phyloP scores from a whole-genome alignment of 2,797 vertebrate species.

The Sebastes itinus region DNA sequence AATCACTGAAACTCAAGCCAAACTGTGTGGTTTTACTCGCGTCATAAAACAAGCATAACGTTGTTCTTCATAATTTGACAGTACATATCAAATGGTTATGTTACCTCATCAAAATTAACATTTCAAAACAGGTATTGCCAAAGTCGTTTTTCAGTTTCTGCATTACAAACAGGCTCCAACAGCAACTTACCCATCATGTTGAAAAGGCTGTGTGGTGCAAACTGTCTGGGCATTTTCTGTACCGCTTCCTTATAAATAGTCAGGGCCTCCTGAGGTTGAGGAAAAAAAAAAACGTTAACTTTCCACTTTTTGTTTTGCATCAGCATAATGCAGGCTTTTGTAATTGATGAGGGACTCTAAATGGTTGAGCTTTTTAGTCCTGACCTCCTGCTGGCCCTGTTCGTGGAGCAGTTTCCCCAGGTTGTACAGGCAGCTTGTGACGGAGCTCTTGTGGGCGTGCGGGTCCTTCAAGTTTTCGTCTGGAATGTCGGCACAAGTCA shows the following conservation, averaged over 20 bases:
- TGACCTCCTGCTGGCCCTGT: constrained; percentile 94
- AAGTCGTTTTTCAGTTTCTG: not conserved
- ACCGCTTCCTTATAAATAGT: constrained; percentile 87
- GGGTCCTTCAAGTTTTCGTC: constrained; percentile 99
- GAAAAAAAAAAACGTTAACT: not conserved
- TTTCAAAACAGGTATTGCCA: constrained; percentile 15
- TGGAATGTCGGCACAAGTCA: constrained; percentile 96
- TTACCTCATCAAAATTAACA: not conserved
- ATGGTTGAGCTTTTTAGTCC: not conserved
- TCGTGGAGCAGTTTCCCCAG: constrained; percentile 97
- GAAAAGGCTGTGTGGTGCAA: constrained; percentile 95
- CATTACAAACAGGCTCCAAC: not conserved
- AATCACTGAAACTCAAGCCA: not conserved
- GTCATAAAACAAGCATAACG: not conserved
- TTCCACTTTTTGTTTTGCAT: not conserved
- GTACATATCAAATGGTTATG: not conserved
- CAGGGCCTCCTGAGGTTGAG: constrained; percentile 72
- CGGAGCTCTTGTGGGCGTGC: constrained; percentile 97
- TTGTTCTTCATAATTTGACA: not conserved
- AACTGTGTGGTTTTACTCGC: not conserved
- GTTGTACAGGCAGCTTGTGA: constrained; percentile 99
- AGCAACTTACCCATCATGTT: constrained; percentile 95
- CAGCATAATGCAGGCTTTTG: not conserved
- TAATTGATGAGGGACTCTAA: not conserved
- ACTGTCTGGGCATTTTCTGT: constrained; percentile 95